A percentile compares a stretch with the other conserved stretches of the same genome.
These are phyloP conservation scores for Schmidtea mediterranea DNA, from an alignment of 1,140 invertebrate species.

Conservation along the genomic window DNA sequence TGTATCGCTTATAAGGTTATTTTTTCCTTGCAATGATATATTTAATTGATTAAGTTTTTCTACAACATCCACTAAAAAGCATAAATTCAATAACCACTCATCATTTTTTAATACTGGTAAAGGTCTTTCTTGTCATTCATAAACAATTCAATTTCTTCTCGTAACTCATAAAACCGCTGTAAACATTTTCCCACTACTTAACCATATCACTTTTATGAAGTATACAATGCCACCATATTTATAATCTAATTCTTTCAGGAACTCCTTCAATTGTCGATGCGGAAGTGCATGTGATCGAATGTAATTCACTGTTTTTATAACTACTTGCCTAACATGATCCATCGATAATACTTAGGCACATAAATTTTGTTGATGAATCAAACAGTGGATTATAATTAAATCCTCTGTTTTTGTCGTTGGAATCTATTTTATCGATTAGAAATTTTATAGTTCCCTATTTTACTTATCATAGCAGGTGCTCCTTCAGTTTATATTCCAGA, in stretches of 20 bases:
- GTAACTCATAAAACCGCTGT: too few relatives aligned
- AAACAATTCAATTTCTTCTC: constrained; percentile 3
- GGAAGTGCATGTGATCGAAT: constrained; percentile 2
- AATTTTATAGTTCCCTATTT: constrained; percentile 2
- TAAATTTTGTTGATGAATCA: constrained; percentile 1
- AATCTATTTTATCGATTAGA: constrained; percentile 1
- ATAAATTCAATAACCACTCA: neutral
- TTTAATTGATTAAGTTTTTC: neutral
- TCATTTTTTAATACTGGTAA: neutral
- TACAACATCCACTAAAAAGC: constrained; percentile 1
- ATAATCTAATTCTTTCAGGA: constrained; percentile 2
- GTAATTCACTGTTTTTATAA: constrained; percentile 1
- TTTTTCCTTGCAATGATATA: too few relatives aligned
- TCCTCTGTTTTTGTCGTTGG: neutral
- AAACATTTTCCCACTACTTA: too few relatives aligned
- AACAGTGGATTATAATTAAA: constrained; percentile 1
- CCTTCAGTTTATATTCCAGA: neutral
- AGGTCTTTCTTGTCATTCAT: constrained; percentile 3
- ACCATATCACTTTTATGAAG: neutral
- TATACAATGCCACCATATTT: neutral
- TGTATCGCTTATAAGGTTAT: neutral
- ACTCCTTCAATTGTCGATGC: neutral
- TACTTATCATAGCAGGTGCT: neutral
- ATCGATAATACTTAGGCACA: neutral
- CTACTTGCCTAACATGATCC: neutral